phyloP scores from a whole-genome alignment of 2,797 vertebrate species.

The Aquila chrysaetos region DNA sequence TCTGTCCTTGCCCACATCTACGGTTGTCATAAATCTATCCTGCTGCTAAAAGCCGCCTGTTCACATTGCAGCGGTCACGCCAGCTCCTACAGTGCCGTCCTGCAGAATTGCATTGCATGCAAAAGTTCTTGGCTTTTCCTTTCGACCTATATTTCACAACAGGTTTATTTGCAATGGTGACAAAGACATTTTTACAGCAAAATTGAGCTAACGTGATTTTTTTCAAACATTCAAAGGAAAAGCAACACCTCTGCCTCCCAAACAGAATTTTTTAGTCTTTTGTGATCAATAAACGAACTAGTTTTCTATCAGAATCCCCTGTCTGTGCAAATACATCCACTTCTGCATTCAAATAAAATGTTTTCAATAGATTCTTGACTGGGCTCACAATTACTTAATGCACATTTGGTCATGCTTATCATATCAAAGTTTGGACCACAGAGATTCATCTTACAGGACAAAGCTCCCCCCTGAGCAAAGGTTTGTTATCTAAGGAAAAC shows the following conservation, averaged over 20 bases:
- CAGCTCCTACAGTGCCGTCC: not conserved
- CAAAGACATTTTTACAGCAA: not conserved
- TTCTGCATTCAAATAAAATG: not conserved
- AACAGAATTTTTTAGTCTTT: not conserved
- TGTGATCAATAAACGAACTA: not conserved
- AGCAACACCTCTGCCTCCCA: not conserved
- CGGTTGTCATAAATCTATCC: not conserved
- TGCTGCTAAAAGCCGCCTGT: not conserved
- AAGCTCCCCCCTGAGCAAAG: not conserved
- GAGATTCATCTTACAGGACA: not conserved
- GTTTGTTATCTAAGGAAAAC: not conserved
- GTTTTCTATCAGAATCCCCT: not conserved
- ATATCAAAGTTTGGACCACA: not conserved
- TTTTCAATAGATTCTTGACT: not conserved
- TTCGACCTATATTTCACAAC: not conserved
- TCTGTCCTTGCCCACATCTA: not conserved
- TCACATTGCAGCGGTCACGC: not conserved
- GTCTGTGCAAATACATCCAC: not conserved
- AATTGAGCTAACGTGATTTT: not conserved
- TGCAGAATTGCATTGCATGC: not conserved
- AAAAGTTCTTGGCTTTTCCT: not conserved
- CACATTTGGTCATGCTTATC: not conserved
- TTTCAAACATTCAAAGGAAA: not conserved
- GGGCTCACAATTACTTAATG: not conserved
- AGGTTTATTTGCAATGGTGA: not conserved